Conservation (phyloP, 2,113 vertebrate genomes). For the Myotis davidii region DNA sequence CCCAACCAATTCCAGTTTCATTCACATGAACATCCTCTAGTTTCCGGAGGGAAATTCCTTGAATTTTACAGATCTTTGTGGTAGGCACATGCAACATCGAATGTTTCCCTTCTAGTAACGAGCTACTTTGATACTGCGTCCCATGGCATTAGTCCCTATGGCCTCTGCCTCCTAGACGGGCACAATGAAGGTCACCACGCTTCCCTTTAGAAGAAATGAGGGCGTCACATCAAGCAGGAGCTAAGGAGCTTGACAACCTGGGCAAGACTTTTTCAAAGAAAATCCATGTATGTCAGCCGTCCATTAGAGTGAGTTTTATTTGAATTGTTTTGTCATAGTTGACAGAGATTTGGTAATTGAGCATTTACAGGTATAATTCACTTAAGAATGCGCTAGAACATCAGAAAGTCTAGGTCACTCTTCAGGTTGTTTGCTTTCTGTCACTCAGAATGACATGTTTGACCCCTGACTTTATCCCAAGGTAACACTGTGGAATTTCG, state of each 20-base stretch:
- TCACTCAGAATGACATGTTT: conserved; percentile 66
- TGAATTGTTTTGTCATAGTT: neutral
- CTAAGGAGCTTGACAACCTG: neutral
- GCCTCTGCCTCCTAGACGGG: neutral
- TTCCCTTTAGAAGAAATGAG: conserved; percentile 1
- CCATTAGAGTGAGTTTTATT: neutral
- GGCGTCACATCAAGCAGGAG: neutral
- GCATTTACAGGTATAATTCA: neutral
- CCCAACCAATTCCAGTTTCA: conserved; percentile 44
- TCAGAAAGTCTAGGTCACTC: neutral
- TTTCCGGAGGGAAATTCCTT: conserved; percentile 62
- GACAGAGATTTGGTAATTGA: conserved; percentile 25
- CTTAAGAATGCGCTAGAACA: conserved; percentile 49
- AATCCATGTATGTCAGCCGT: conserved; percentile 4
- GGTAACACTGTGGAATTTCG: conserved; percentile 74
- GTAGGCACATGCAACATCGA: neutral
- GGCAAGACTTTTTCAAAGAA: neutral
- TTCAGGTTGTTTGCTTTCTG: conserved; percentile 57
- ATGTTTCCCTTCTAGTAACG: neutral
- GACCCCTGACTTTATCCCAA: conserved; percentile 70
- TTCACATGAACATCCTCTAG: conserved; percentile 27
- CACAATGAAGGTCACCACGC: neutral
- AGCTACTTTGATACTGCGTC: neutral
- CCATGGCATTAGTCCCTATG: neutral
- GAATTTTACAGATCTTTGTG: conserved; percentile 41